Conservation (phyloP, 2,113 vertebrate genomes). For the Labeo rohita region DNA sequence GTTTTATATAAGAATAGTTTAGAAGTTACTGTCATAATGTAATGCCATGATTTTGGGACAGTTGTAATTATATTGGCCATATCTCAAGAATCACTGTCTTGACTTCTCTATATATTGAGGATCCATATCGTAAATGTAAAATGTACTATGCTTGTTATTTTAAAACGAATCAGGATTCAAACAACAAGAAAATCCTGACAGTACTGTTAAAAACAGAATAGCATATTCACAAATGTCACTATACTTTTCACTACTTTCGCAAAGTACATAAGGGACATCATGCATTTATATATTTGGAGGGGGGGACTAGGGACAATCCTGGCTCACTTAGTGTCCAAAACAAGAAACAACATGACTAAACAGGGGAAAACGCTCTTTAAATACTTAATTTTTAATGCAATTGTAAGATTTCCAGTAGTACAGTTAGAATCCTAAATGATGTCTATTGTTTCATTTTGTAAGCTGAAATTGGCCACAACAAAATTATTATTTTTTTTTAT, state of each 20-base stretch:
- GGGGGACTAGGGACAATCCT: background rate
- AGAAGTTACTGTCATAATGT: background rate
- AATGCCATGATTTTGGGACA: background rate
- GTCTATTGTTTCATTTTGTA: background rate
- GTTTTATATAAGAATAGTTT: background rate
- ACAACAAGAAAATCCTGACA: background rate
- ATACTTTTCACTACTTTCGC: background rate
- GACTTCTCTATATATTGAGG: background rate
- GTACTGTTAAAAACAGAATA: background rate
- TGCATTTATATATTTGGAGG: background rate
- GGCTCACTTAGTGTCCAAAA: background rate
- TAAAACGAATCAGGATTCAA: background rate
- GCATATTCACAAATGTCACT: background rate
- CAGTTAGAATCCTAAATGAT: background rate
- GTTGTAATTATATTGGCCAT: background rate
- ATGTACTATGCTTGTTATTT: background rate
- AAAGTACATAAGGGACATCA: background rate
- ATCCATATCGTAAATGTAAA: background rate
- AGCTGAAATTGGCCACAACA: background rate
- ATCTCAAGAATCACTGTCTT: background rate
- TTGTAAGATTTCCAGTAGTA: background rate
- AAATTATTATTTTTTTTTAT: background rate
- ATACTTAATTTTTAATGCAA: background rate
- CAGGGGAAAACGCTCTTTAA: background rate
- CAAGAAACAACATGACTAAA: background rate